Evolutionary conservation across 1,140 invertebrate species (phyloP), one percentile per base, ranked within the genome.

Genomic region (Brachionus angularis): DNA sequence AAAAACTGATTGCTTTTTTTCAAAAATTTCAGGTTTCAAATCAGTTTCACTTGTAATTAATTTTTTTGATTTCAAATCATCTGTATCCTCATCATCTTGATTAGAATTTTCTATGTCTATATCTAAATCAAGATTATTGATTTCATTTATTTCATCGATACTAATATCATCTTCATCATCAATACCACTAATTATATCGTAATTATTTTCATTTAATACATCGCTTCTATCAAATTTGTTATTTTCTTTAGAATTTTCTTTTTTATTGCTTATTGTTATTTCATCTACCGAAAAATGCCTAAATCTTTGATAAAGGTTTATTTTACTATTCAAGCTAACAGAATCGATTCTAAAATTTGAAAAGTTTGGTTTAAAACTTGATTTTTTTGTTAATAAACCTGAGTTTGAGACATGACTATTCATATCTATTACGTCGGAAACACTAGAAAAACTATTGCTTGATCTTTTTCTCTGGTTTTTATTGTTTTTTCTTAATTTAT

Each of bases 221-320:
- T 58, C 27, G 36, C 14, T 36, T 12, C 16, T 23, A 36, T 58
- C 16, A 34, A 58, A 14, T 23, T 12, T 39, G 53, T 58, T 42
- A 39, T 58, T 36, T n/a, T n/a, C n/a, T n/a, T n/a, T n/a, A n/a
- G n/a, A n/a, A n/a, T n/a, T 58, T 58, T 42, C 53, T 58, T n/a
- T 25, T 36, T 58, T 34, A 18, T 58, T 58, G 53, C 25, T 23
- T 42, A 25, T 39, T 23, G 12, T 39, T 58, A 39, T 39, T 1
- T 58, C 53, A 39, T 58, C 53, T 2, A 58, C 53, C 21, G 53
- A 58, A 27, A 27, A 58, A n/a, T 58, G 53, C 39, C 53, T 58
- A n/a, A 23, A 7, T 58, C 53, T 58, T 14, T 58, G 53, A n/a
- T 34, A 16, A 42, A 23, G 36, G 1, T 39, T 33, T 58, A 31